Conservation (phyloP, 2,113 vertebrate species). For the Xerus inauris region DNA sequence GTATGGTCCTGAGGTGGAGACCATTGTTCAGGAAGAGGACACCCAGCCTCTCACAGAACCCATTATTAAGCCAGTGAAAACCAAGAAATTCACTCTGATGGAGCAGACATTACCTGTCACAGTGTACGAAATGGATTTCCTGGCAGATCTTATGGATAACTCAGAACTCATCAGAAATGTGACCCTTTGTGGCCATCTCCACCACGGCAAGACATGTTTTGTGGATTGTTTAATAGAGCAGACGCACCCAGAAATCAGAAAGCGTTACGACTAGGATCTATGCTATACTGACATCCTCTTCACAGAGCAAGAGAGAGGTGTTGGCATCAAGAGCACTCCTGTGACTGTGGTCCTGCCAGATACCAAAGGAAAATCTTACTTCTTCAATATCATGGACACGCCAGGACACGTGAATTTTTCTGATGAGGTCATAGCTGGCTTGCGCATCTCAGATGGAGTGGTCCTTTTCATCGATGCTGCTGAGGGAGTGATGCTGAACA, state of each 20-base stretch:
- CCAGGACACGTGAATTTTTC: slow-evolving; percentile 99
- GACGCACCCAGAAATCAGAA: slow-evolving; percentile 98
- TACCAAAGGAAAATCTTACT: slow-evolving; percentile 98
- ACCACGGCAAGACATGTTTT: slow-evolving; percentile 99
- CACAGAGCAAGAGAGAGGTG: slow-evolving; percentile 99
- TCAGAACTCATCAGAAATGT: slow-evolving; percentile 97
- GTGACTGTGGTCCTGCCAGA: slow-evolving; percentile 98
- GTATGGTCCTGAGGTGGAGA: slow-evolving; percentile 98
- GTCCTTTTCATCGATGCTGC: slow-evolving; percentile 99
- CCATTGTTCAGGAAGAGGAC: slow-evolving; percentile 98
- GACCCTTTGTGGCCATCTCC: slow-evolving; percentile 98
- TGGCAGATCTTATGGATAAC: slow-evolving; percentile 99
- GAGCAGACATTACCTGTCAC: slow-evolving; percentile 97
- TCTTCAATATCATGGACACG: slow-evolving; percentile 99
- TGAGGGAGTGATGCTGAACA: slow-evolving; percentile 99
- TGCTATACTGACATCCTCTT: slow-evolving; percentile 99
- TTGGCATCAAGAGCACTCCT: slow-evolving; percentile 98
- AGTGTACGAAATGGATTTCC: slow-evolving; percentile 99
- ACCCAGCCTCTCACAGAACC: slow-evolving; percentile 98
- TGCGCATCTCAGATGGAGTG: slow-evolving; percentile 96
- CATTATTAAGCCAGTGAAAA: slow-evolving; percentile 98
- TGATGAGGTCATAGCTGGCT: slow-evolving; percentile 96
- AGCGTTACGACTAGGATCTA: slow-evolving; percentile 95
- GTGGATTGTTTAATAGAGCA: slow-evolving; percentile 99
- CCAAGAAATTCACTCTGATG: slow-evolving; percentile 97